These are phyloP conservation scores for Xerus inauris DNA, from an alignment of 2,113 vertebrate species.

Conservation along the genomic window DNA sequence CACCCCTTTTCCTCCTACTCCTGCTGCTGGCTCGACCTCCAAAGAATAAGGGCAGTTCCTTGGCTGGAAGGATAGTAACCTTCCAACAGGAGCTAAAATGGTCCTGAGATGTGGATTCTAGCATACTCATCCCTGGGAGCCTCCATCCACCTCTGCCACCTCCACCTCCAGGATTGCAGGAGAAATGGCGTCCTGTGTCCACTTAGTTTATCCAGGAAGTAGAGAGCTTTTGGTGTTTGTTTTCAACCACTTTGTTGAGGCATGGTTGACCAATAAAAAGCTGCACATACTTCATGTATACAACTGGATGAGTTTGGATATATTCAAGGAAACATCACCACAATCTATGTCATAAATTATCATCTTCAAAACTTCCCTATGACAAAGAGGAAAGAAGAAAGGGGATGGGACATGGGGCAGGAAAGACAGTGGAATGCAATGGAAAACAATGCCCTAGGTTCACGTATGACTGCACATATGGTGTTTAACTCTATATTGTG, in stretches of 20 bases:
- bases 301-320: neutral
- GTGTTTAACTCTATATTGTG: too few species aligned
- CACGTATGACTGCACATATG: too few species aligned
- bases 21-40: neutral
- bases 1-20: neutral
- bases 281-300: too few species aligned
- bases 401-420: too few species aligned
- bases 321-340: neutral
- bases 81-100: neutral
- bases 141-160: neutral
- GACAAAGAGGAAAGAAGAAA: too few species aligned
- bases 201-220: neutral
- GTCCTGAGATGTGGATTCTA: neutral
- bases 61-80: neutral
- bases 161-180: neutral
- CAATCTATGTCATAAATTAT: too few species aligned
- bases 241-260: neutral
- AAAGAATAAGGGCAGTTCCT: neutral
- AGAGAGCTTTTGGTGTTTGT: neutral
- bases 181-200: neutral
- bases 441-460: too few species aligned
- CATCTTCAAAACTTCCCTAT: too few species aligned
- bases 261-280: neutral
- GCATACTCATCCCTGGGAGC: neutral
- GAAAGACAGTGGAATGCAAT: too few species aligned